These are phyloP conservation scores for Drosophila tropicalis DNA, from an alignment of 1,140 invertebrate species.

Conservation along the genomic window DNA sequence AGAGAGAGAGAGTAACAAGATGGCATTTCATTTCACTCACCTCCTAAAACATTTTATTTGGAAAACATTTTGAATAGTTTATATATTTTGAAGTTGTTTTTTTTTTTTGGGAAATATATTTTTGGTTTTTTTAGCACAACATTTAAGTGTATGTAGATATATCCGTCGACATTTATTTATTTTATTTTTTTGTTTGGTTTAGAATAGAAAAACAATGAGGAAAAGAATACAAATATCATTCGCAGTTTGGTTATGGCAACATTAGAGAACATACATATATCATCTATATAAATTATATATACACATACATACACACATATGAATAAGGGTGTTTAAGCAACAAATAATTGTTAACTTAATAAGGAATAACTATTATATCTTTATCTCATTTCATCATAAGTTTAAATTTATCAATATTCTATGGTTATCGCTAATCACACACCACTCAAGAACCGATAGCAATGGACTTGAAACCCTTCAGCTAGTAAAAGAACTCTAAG, in stretches of 20 bases:
- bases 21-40: slow-evolving; percentile 69
- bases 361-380: no score
- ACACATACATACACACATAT: neutral
- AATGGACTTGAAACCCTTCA: no score
- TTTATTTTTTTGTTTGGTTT: neutral
- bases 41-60: slow-evolving; percentile 57
- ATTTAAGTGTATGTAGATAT: slow-evolving; percentile 61
- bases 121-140: slow-evolving; percentile 63
- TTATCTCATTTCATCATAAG: no score
- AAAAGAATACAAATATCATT: slow-evolving; percentile 76
- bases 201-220: slow-evolving; percentile 59
- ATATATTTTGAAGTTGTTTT: slow-evolving; percentile 44
- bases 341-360: no score
- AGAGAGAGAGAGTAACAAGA: slow-evolving; percentile 42
- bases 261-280: slow-evolving; percentile 41
- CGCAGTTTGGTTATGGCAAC: slow-evolving; percentile 59
- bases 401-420: no score
- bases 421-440: no score
- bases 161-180: slow-evolving; percentile 31
- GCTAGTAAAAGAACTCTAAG: no score
- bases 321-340: slow-evolving; percentile 2
- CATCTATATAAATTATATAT: neutral
- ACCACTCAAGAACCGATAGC: no score
- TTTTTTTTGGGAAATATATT: slow-evolving; percentile 36
- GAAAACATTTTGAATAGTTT: slow-evolving; percentile 63